Evolutionary conservation across 2,113 vertebrate species (phyloP).

Genomic region (Zosterops japonicus): DNA sequence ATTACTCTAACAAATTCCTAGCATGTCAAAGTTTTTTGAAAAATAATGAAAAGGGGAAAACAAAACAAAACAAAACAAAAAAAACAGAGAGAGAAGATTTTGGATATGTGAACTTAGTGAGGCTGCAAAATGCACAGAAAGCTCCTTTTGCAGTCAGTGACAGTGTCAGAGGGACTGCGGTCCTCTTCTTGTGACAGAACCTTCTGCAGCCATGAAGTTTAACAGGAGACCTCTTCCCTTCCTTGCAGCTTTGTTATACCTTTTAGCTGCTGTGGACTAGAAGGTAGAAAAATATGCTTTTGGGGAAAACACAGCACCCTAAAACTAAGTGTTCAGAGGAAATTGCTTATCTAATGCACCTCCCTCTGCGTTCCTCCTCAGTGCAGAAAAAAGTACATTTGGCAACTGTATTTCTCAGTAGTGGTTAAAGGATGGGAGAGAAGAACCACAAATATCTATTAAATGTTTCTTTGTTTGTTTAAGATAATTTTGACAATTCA

Average conservation of each 20-base stretch:
- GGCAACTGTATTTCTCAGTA: not conserved
- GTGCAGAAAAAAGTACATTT: not conserved
- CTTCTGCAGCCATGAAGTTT: not conserved
- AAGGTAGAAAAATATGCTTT: not conserved
- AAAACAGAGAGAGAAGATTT: rapidly evolving
- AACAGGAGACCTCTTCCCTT: not conserved
- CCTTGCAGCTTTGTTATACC: not conserved
- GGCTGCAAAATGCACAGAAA: not conserved
- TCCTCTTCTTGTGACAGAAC: not conserved
- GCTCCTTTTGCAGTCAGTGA: not conserved
- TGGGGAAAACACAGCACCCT: not conserved
- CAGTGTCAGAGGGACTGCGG: not conserved
- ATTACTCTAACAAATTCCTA: not conserved
- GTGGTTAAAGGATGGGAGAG: not conserved
- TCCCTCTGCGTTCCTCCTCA: not conserved
- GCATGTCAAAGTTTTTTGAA: not conserved
- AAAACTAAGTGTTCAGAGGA: not conserved
- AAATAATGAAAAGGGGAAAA: not conserved
- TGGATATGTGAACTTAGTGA: not conserved
- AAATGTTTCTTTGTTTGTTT: not conserved
- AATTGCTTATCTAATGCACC: not conserved
- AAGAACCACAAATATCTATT: not conserved
- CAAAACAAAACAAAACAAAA: no score
- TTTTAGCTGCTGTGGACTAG: not conserved
- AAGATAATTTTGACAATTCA: not conserved